Evolutionary conservation across 2,113 vertebrate genomes (phyloP), one percentile per base, ranked within the genome.

Genomic region (Nematolebias whitei): DNA sequence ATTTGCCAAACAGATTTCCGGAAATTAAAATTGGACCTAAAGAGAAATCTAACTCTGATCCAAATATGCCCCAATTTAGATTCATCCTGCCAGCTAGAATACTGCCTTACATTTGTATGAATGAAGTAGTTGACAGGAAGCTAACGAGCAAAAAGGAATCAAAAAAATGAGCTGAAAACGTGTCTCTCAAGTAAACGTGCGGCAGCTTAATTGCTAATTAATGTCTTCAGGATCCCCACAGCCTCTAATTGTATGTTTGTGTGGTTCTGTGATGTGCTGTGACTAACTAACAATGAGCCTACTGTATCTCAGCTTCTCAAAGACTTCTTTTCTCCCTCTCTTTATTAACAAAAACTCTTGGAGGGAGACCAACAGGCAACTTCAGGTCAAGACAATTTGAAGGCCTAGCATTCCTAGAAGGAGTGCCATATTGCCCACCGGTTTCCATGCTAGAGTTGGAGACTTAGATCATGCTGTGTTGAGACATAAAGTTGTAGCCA

Each of bases 241-340:
- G 80, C 20, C 63, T 83, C 48, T 76, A 88, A 90, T 84, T 82
- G 79, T 53, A 70, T 78, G 84, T 90, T 87, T 85, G 65, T 74
- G 61, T 44, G 40, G 32, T 71, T 69, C 81, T 76, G 74, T 59
- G 63, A 83, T 75, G 56, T 75, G 61, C 83, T 76, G 74, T 71
- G 78, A 83, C 86, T 86, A 77, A 80, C 80, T 74, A 69, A 86
- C 78, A 85, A 85, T 73, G 75, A 76, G 24, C 41, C 65, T 53
- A 66, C 70, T 85, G 82, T 82, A 64, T 71, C 50, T 63, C 35
- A 40, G 60, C 49, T 63, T 44, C 60, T 52, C 48, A 39, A 67
- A 83, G 75, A 63, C 68, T 60, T 76, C 57, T 65, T 68, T 68
- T 76, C 66, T 84, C 55, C 76, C 69, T 79, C 49, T 45, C 16